These are phyloP conservation scores for Rattus norvegicus DNA, from an alignment of 2,113 vertebrate species.

Conservation along the genomic window GRCr8 NC_086026.1:130280501-130281000, in stretches of 20 bases:
- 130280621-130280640: neutral
- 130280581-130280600: conserved; percentile 43
- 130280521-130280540: neutral
- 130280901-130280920: neutral
- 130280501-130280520: conserved; percentile 22
- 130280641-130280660: neutral
- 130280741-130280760: neutral
- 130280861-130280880: conserved; percentile 18
- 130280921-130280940: conserved; percentile 19
- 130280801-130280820: neutral
- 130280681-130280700: neutral
- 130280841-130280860: neutral
- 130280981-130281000: neutral
- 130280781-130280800: neutral
- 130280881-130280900: conserved; percentile 4
- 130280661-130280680: neutral
- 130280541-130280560: conserved; percentile 31
- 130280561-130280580: conserved; percentile 34
- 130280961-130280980: neutral
- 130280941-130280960: neutral
- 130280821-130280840: neutral
- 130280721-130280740: no score
- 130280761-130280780: neutral
- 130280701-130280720: neutral
- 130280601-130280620: conserved; percentile 28